These are phyloP conservation scores for human (Homo sapiens) DNA, from an alignment of 2,113 vertebrate genomes.

Conservation along the genomic window DNA sequence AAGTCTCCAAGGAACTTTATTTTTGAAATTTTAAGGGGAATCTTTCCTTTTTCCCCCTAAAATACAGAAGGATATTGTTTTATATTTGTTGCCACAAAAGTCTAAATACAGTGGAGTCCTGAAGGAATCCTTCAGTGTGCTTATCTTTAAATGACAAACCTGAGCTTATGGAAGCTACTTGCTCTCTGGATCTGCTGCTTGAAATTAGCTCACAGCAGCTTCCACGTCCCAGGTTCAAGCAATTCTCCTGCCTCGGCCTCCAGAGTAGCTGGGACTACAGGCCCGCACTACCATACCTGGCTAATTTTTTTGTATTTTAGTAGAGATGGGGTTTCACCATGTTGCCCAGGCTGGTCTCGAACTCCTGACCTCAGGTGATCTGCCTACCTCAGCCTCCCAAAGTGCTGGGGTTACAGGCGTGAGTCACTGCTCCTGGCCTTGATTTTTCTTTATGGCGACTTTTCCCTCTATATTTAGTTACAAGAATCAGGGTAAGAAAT, in stretches of 20 bases:
- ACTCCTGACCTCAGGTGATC: too few relatives aligned
- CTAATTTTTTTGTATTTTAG: too few relatives aligned
- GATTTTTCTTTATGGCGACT: too few relatives aligned
- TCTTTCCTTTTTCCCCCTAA: slow-evolving; percentile 1
- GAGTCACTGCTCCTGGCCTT: too few relatives aligned
- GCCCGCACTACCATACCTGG: too few relatives aligned
- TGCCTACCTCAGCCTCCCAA: too few relatives aligned
- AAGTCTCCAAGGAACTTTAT: background rate
- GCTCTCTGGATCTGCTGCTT: background rate
- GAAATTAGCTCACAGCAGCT: background rate
- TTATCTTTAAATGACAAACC: background rate
- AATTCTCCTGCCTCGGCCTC: too few relatives aligned
- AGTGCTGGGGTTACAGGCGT: too few relatives aligned
- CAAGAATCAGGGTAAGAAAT: background rate
- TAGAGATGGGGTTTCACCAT: too few relatives aligned
- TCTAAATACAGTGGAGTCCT: background rate
- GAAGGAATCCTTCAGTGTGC: background rate
- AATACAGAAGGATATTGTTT: slow-evolving; percentile 50
- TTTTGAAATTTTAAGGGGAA: background rate
- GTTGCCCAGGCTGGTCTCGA: too few relatives aligned
- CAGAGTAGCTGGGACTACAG: too few relatives aligned
- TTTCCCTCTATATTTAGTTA: background rate
- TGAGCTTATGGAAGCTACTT: background rate
- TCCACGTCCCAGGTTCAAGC: too few relatives aligned
- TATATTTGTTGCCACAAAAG: background rate